These are phyloP conservation scores for Cylloceria caligata DNA, from an alignment of 2,888 invertebrate species.

Conservation along the genomic window DNA sequence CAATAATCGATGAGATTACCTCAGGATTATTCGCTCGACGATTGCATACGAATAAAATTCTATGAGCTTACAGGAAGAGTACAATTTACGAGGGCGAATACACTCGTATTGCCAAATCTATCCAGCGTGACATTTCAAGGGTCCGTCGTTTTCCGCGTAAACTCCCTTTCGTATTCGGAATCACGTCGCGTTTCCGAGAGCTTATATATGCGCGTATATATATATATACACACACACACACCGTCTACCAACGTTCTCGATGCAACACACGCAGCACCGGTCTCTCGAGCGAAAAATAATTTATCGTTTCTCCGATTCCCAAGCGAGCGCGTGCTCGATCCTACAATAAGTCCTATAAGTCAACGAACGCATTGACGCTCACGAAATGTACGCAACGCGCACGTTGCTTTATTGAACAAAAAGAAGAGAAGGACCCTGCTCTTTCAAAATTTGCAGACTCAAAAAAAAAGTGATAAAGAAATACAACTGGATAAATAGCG, in stretches of 20 bases:
- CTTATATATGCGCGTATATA: background rate
- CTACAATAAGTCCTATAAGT: constrained; percentile 52
- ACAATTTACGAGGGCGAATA: background rate
- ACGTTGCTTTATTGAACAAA: background rate
- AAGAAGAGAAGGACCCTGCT: background rate
- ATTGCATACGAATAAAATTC: background rate
- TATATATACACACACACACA: background rate
- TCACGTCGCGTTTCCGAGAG: constrained; percentile 46
- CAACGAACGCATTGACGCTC: constrained; percentile 63
- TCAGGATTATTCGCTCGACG: constrained; percentile 31
- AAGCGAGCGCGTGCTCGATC: constrained; percentile 47
- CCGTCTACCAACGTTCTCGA: constrained; percentile 11
- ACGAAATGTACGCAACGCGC: constrained; percentile 48
- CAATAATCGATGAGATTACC: constrained; percentile 37
- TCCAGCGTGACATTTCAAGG: constrained; percentile 17
- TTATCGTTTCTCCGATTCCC: constrained; percentile 53
- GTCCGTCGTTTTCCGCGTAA: constrained; percentile 27
- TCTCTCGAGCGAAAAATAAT: constrained; percentile 21
- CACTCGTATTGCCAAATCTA: background rate
- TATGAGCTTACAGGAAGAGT: background rate
- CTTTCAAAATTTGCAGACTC: constrained; percentile 37
- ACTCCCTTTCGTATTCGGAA: constrained; percentile 54
- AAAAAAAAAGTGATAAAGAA: constrained; percentile 1
- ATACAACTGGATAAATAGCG: constrained; percentile 2
- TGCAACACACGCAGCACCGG: constrained; percentile 20